phyloP scores from a whole-genome alignment of 2,797 vertebrate species.

The Tapirus indicus region DNA sequence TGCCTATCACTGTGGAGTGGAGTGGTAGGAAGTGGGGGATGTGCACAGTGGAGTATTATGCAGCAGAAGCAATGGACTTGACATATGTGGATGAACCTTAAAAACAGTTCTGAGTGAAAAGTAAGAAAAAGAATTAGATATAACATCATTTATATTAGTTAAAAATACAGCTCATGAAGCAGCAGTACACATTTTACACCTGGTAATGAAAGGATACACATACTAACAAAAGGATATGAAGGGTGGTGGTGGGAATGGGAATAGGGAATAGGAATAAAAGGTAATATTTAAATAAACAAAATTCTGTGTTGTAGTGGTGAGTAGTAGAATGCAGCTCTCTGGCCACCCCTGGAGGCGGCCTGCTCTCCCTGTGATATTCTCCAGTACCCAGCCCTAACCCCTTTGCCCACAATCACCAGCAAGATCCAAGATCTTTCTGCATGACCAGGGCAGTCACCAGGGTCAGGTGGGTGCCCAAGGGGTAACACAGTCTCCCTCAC shows the following conservation, averaged over 20 bases:
- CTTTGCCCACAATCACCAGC: background rate
- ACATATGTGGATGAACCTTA: background rate
- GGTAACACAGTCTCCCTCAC: background rate
- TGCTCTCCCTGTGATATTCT: background rate
- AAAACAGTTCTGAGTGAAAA: constrained; percentile 41
- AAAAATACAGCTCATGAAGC: background rate
- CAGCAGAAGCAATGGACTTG: background rate
- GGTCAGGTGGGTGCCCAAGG: background rate
- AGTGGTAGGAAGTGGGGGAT: background rate
- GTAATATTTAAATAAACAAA: background rate
- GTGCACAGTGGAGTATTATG: background rate
- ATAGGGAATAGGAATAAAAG: background rate
- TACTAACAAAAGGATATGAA: background rate
- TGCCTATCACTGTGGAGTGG: background rate
- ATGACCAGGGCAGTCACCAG: background rate
- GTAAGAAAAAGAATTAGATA: background rate
- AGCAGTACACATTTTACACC: background rate
- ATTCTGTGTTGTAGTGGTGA: background rate
- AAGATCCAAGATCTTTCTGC: background rate
- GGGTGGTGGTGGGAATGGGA: background rate
- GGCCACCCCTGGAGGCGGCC: background rate
- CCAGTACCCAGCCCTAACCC: background rate
- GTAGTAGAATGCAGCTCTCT: background rate
- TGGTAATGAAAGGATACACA: background rate
- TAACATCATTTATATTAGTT: background rate